Conservation (phyloP, 2,797 vertebrate genomes). For the Champsocephalus esox region DNA sequence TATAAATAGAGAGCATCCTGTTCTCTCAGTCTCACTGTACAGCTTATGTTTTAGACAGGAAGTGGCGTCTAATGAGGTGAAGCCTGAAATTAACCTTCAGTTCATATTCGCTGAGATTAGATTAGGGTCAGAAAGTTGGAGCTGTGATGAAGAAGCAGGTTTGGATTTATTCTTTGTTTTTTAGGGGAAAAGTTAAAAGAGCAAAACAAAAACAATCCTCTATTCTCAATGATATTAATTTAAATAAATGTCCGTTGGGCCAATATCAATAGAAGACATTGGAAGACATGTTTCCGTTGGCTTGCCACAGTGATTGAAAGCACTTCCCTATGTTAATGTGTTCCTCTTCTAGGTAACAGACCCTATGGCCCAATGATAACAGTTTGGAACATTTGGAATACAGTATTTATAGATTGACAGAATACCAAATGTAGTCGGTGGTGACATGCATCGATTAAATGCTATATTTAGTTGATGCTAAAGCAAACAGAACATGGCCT, state of each 20-base stretch:
- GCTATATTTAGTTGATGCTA: neutral
- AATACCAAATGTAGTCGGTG: too few relatives aligned
- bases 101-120: neutral
- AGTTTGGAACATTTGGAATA: too few relatives aligned
- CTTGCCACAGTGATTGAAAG: too few relatives aligned
- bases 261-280: too few relatives aligned
- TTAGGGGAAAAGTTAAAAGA: neutral
- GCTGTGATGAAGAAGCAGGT: neutral
- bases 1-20: conserved; percentile 66
- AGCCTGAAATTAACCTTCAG: conserved; percentile 6
- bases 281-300: too few relatives aligned
- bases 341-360: too few relatives aligned
- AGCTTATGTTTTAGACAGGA: conserved; percentile 21
- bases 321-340: too few relatives aligned
- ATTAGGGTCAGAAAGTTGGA: conserved; percentile 1
- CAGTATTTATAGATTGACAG: too few relatives aligned
- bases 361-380: too few relatives aligned
- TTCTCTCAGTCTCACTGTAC: conserved; percentile 7
- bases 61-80: conserved; percentile 19
- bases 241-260: too few relatives aligned
- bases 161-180: neutral
- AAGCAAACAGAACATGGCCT: neutral
- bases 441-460: too few relatives aligned
- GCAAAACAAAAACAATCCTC: neutral
- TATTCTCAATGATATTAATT: too few relatives aligned